A percentile compares a stretch with the other conserved stretches of the same genome.
These are phyloP conservation scores for Mantis religiosa DNA, from an alignment of 2,888 invertebrate genomes.

Conservation along the genomic window DNA sequence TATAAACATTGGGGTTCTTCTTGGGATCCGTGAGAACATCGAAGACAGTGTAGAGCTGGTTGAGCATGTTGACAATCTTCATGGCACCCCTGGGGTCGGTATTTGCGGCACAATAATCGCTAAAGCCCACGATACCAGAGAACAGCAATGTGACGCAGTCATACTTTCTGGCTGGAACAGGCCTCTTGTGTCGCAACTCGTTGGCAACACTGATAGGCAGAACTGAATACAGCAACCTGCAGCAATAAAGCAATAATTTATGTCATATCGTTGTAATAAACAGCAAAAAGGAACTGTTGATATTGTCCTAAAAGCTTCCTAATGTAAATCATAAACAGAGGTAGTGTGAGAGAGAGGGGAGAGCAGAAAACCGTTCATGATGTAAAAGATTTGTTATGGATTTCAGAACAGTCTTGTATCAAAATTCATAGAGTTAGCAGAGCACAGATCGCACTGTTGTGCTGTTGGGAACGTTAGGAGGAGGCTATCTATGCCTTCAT, in stretches of 20 bases:
- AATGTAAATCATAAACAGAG: too few species aligned
- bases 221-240: conserved; percentile 87
- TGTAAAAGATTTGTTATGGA: too few species aligned
- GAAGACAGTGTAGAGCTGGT: conserved; percentile 89
- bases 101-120: conserved; percentile 83
- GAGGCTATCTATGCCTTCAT: too few species aligned
- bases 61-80: conserved; percentile 92
- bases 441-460: too few species aligned
- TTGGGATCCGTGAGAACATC: conserved; percentile 90
- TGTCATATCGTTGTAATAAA: neutral
- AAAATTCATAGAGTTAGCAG: too few species aligned
- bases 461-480: too few species aligned
- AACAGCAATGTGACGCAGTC: conserved; percentile 89
- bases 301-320: too few species aligned
- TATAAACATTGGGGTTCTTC: conserved; percentile 89
- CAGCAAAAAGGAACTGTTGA: neutral
- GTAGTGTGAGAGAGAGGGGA: too few species aligned
- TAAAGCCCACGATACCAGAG: conserved; percentile 90
- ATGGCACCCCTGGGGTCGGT: conserved; percentile 91
- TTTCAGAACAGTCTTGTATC: too few species aligned
- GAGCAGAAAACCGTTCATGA: too few species aligned
- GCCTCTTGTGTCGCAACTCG: conserved; percentile 85
- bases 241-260: conserved; percentile 31
- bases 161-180: conserved; percentile 83
- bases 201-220: conserved; percentile 92